These are phyloP conservation scores for Helicoverpa armigera DNA, from an alignment of 1,140 invertebrate genomes.

Conservation along the genomic window DNA sequence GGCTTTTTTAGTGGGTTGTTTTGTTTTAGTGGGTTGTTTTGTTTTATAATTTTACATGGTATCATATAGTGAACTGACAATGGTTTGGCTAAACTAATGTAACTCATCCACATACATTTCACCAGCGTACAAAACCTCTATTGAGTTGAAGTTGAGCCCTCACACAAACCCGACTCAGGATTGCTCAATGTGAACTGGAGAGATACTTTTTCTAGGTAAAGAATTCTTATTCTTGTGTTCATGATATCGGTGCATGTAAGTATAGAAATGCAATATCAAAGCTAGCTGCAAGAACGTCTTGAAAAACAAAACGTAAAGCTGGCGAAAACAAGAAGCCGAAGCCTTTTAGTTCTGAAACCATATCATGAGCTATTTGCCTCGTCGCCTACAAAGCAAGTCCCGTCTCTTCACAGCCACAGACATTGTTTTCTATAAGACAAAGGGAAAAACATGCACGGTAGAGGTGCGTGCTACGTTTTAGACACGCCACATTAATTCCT, in stretches of 20 bases:
- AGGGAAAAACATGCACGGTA: conserved; percentile 64
- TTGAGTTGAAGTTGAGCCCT: too few species aligned
- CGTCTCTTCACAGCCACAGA: conserved; percentile 56
- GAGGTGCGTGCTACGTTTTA: conserved; percentile 76
- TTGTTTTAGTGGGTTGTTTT: too few species aligned
- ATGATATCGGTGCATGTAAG: not conserved
- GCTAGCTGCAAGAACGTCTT: not conserved
- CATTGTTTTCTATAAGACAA: conserved; percentile 63
- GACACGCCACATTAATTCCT: conserved; percentile 78
- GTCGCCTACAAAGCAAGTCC: conserved; percentile 39
- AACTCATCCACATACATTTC: too few species aligned
- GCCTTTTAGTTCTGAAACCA: conserved; percentile 24
- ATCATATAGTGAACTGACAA: too few species aligned
- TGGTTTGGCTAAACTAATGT: too few species aligned
- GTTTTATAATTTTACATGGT: too few species aligned
- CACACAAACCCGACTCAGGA: too few species aligned
- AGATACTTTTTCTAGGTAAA: too few species aligned
- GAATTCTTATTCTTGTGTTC: too few species aligned
- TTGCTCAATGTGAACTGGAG: too few species aligned
- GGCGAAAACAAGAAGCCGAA: not conserved
- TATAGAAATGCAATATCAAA: not conserved
- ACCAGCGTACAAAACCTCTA: too few species aligned
- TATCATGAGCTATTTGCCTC: conserved; percentile 31
- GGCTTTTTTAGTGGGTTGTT: too few species aligned
- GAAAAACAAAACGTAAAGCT: not conserved